Evolutionary conservation across 2,797 vertebrate genomes (phyloP), one percentile per base, ranked within the genome.

Genomic region (Tenualosa ilisha): DNA sequence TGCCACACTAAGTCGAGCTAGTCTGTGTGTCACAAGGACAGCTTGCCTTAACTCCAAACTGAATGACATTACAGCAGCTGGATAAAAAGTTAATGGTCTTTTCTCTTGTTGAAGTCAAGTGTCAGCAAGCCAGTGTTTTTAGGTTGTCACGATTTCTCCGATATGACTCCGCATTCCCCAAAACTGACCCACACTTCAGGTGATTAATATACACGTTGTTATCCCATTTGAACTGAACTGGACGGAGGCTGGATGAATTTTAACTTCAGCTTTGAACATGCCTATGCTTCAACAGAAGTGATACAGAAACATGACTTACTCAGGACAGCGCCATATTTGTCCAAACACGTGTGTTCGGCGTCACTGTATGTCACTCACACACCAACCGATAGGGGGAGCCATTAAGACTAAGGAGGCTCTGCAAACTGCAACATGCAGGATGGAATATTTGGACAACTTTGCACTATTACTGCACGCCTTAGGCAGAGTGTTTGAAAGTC

Each of bases 281-380:
- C 7, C 17, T 46, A 1, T 4, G 72, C 43, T 79, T 6, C 22
- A 22, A 46, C 72, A 46, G 7, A 40, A 79, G 15, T 31, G 26
- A 68, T 31, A 37, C 24, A 13, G 13, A 5, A 46, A 79, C 90
- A 83, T 89, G 87, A 86, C 85, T 85, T n/a, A 65, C 31, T 83
- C 56, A 31, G 83, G 75, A 84, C 82, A 72, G 49, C 88, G 88
- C 91, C 91, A 91, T 90, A 86, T 87, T 90, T 84, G 49, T 31
- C 24, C 0, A 86, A 17, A 85, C 90, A 82, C 43, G 83, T 51
- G 84, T 24, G 68, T 40, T 65, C 11, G 63, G 89, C 93, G 93
- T 94, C 94, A 94, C 91, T 79, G 91, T 26, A 92, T 93, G 93
- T 91, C 93, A 61, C 15, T 1, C 26, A 37, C 26, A 72, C 31